These are phyloP conservation scores for Bombyx huttoni DNA, from an alignment of 2,888 invertebrate genomes.

Conservation along the genomic window DNA sequence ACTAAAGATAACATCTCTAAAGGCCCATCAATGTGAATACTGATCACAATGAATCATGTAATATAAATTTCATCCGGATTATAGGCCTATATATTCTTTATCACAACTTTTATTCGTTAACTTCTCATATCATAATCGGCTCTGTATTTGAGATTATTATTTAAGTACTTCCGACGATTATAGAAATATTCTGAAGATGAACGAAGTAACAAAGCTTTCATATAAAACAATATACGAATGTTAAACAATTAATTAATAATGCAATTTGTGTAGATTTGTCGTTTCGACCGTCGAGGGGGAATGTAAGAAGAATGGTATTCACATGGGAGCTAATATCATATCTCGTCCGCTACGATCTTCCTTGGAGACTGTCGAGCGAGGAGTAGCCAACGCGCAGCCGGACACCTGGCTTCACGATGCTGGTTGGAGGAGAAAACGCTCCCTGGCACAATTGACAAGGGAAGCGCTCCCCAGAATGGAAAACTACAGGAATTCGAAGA, in stretches of 20 bases:
- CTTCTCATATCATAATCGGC: too few relatives aligned
- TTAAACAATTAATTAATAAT: neutral
- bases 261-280: slow-evolving; percentile 35
- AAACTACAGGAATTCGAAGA: slow-evolving; percentile 84
- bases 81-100: too few relatives aligned
- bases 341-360: slow-evolving; percentile 48
- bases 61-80: too few relatives aligned
- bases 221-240: too few relatives aligned
- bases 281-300: slow-evolving; percentile 52
- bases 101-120: too few relatives aligned
- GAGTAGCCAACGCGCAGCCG: slow-evolving; percentile 25
- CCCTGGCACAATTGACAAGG: slow-evolving; percentile 78
- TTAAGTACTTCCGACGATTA: too few relatives aligned
- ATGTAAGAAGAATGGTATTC: slow-evolving; percentile 58
- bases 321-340: slow-evolving; percentile 58
- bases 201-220: too few relatives aligned
- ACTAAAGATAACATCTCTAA: too few relatives aligned
- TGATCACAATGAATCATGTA: too few relatives aligned
- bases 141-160: too few relatives aligned
- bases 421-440: slow-evolving; percentile 66
- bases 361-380: slow-evolving; percentile 39
- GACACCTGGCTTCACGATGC: slow-evolving; percentile 64
- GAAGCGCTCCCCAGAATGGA: slow-evolving; percentile 87
- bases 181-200: too few relatives aligned
- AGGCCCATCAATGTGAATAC: too few relatives aligned